phyloP scores from a whole-genome alignment of 2,888 invertebrate species.

The Chironomus riparius region DNA sequence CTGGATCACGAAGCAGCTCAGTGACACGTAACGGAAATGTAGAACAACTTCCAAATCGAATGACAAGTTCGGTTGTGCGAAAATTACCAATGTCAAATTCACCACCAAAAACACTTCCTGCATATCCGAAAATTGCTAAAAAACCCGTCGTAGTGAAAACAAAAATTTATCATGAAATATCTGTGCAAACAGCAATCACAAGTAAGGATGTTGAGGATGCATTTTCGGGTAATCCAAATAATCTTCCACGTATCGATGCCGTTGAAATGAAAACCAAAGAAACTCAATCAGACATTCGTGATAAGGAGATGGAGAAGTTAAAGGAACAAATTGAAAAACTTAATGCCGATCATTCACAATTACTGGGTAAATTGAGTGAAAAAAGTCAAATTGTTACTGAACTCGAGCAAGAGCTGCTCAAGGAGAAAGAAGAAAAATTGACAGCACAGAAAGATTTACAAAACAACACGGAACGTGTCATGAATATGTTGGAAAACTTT shows the following conservation, averaged over 20 bases:
- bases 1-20: conserved; percentile 43
- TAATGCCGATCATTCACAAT: conserved; percentile 52
- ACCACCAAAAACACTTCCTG: conserved; percentile 42
- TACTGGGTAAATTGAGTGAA: conserved; percentile 45
- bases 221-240: conserved; percentile 50
- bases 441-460: conserved; percentile 65
- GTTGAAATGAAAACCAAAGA: conserved; percentile 48
- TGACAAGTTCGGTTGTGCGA: conserved; percentile 40
- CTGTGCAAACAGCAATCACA: conserved; percentile 66
- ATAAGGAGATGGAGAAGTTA: conserved; percentile 54
- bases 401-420: conserved; percentile 53
- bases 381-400: conserved; percentile 45
- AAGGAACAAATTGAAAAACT: conserved; percentile 50
- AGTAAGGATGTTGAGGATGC: conserved; percentile 63
- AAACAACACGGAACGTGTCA: conserved; percentile 61
- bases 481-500: conserved; percentile 48
- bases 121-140: conserved; percentile 41
- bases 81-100: conserved; percentile 34
- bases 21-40: conserved; percentile 41
- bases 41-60: conserved; percentile 33
- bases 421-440: conserved; percentile 63
- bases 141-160: conserved; percentile 45
- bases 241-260: conserved; percentile 35
- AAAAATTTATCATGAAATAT: conserved; percentile 71
- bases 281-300: conserved; percentile 57